phyloP scores from a whole-genome alignment of 2,797 vertebrate species.

The Microtus agrestis region DNA sequence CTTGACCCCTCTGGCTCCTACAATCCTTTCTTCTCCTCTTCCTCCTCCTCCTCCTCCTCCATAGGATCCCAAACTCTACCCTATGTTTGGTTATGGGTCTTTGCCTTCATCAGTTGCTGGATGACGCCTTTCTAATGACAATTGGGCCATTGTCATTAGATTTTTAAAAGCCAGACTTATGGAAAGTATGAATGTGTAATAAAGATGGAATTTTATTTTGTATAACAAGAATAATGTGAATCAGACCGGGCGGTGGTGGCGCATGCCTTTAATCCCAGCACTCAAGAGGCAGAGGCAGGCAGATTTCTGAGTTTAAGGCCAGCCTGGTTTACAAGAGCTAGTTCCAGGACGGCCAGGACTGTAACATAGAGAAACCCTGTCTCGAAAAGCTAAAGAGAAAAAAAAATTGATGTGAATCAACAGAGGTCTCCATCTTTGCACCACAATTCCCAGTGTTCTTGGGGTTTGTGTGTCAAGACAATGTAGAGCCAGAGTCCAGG shows the following conservation, averaged over 20 bases:
- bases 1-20: neutral
- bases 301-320: no score
- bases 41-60: neutral
- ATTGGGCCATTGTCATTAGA: neutral
- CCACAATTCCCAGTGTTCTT: neutral
- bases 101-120: neutral
- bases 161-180: constrained; percentile 63
- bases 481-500: neutral
- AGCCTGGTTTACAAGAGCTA: no score
- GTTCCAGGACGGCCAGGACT: no score
- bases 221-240: constrained; percentile 70
- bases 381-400: no score
- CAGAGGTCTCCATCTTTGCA: neutral
- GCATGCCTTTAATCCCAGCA: no score
- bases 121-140: neutral
- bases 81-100: neutral
- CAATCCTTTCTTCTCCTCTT: neutral
- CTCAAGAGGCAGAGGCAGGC: no score
- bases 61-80: neutral
- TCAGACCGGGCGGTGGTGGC: no score
- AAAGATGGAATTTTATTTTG: constrained; percentile 71
- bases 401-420: neutral
- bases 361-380: no score
- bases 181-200: constrained; percentile 50
- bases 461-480: neutral